Evolutionary conservation across 1,140 invertebrate species (phyloP).

Genomic region (Drosophila orena): DNA sequence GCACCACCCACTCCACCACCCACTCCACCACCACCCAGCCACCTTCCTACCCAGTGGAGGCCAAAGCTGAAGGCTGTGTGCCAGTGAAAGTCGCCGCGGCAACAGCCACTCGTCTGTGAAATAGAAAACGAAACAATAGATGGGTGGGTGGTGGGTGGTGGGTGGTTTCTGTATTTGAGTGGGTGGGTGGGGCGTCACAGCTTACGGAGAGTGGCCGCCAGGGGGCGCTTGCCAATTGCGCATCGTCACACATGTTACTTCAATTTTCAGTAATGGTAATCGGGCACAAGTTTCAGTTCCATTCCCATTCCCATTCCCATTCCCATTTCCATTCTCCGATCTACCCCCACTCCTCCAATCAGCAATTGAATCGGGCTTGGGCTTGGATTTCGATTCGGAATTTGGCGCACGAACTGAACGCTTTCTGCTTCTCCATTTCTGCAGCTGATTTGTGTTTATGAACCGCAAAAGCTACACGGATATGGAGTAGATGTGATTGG

Average conservation of each 20-base stretch:
- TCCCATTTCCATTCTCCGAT: no score
- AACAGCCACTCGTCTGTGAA: conserved; percentile 75
- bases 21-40: neutral
- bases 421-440: conserved; percentile 31
- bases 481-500: conserved; percentile 6
- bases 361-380: conserved; percentile 39
- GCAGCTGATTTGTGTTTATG: conserved; percentile 36
- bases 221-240: conserved; percentile 61
- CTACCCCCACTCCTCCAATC: neutral
- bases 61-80: conserved; percentile 63
- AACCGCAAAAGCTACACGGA: conserved; percentile 35
- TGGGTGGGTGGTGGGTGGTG: conserved; percentile 8
- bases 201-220: conserved; percentile 51
- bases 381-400: conserved; percentile 41
- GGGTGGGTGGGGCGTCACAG: conserved; percentile 5
- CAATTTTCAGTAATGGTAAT: conserved; percentile 76
- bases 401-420: conserved; percentile 56
- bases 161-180: conserved; percentile 1
- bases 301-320: conserved; percentile 1
- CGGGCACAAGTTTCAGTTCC: conserved; percentile 37
- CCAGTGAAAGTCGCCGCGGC: conserved; percentile 70
- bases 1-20: neutral
- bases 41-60: neutral
- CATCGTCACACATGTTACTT: conserved; percentile 76
- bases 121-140: conserved; percentile 80